These are phyloP conservation scores for Blennius ocellaris DNA, from an alignment of 2,113 vertebrate species.

Conservation along the genomic window DNA sequence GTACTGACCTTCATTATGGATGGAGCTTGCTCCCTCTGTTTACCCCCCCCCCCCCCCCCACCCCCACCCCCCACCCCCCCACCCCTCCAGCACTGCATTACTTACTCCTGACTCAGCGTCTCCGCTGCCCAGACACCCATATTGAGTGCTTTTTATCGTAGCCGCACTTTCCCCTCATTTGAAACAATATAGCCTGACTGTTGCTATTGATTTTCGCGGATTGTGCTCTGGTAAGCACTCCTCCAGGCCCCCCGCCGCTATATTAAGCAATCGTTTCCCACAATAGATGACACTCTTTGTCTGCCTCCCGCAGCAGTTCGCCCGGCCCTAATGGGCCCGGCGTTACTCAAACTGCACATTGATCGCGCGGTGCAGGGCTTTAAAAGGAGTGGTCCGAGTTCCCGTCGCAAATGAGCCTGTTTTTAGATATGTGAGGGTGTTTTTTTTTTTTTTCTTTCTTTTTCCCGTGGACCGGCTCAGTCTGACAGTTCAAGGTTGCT, in stretches of 20 bases:
- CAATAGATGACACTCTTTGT: slow-evolving; percentile 87
- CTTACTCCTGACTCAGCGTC: slow-evolving; percentile 80
- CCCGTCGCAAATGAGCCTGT: slow-evolving; percentile 67
- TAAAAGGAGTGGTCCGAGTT: slow-evolving; percentile 71
- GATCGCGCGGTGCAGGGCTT: slow-evolving; percentile 87
- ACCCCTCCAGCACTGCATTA: slow-evolving; percentile 64
- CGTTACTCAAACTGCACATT: slow-evolving; percentile 90
- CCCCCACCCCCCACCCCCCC: slow-evolving; percentile 21
- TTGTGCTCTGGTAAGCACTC: slow-evolving; percentile 84
- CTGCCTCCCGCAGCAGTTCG: slow-evolving; percentile 85
- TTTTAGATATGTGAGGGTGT: slow-evolving; percentile 56
- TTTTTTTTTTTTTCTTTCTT: background rate
- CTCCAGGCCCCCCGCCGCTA: slow-evolving; percentile 85
- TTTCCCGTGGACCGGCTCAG: slow-evolving; percentile 20
- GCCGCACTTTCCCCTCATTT: slow-evolving; percentile 81
- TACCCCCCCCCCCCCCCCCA: slow-evolving; percentile 3
- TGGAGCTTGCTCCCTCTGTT: slow-evolving; percentile 50
- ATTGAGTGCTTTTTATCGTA: slow-evolving; percentile 80
- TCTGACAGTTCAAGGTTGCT: slow-evolving; percentile 53
- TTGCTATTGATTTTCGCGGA: slow-evolving; percentile 88
- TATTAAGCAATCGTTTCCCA: slow-evolving; percentile 93
- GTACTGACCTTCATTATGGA: slow-evolving; percentile 66
- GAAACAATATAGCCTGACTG: slow-evolving; percentile 85
- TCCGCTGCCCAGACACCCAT: slow-evolving; percentile 73
- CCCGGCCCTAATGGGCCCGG: slow-evolving; percentile 89